Conservation (phyloP, 2,888 invertebrate species). For the Mythimna albipuncta region DNA sequence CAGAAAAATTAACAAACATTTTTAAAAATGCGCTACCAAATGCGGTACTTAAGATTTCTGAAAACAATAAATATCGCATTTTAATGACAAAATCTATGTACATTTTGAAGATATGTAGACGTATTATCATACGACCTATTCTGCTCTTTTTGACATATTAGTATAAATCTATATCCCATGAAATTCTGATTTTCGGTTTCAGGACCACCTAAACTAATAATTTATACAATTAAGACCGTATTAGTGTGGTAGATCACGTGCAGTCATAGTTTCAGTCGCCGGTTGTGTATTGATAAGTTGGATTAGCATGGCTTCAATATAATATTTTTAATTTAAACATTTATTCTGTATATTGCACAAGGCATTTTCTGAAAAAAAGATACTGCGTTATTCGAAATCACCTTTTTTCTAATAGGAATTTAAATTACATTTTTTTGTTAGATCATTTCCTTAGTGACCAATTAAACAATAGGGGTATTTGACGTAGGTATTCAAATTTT, state of each 20-base stretch:
- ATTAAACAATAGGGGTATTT: background rate
- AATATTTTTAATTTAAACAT: background rate
- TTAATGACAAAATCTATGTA: slow-evolving; percentile 1
- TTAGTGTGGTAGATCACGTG: background rate
- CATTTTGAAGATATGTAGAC: background rate
- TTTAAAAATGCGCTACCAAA: background rate
- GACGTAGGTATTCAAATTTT: background rate
- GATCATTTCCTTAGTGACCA: background rate
- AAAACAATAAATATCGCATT: background rate
- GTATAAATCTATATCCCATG: background rate
- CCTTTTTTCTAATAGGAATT: slow-evolving; percentile 10
- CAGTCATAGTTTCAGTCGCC: background rate
- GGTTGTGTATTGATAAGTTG: background rate
- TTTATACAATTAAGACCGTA: background rate
- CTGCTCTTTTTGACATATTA: background rate
- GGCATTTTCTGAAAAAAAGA: background rate
- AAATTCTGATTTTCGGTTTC: background rate
- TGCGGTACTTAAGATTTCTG: background rate
- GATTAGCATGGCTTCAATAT: background rate
- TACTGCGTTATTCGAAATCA: slow-evolving; percentile 6
- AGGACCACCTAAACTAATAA: background rate
- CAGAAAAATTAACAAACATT: background rate
- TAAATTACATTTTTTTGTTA: background rate
- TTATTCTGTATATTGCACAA: background rate
- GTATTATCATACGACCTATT: background rate